Base-by-base conservation (phyloP, 1,140 invertebrate genomes). In the Drosophila lacteicornis region DNA sequence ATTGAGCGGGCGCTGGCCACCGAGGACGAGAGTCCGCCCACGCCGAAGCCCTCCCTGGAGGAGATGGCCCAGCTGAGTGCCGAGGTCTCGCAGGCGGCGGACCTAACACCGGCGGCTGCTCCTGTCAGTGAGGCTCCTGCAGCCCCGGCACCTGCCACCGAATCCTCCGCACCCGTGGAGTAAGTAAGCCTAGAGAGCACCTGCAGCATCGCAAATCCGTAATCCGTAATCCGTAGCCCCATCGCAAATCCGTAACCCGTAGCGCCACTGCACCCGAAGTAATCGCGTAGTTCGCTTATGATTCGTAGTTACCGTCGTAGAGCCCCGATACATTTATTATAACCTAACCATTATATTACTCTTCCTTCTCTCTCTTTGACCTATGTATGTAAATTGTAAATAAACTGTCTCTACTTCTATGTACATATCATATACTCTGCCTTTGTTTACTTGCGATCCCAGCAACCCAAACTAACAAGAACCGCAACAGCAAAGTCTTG, bases 1-100 rank as follows among this genome's bases (percentile, higher is more conserved):
- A 93, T 93, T 19, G 92, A 92, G 49, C 66, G 81, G 2, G 90
- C 92, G 1, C 45, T 93, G 67, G 91, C 63, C 51, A 86, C 85
- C 38, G 73, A 77, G 25, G 82, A 85, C 45, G 90, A 86, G 65
- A 84, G 67, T 67, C 88, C 92, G 33, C 86, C 92, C 11, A 88
- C 91, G 40, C 92, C 92, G 2, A 91, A 93, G 53, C 90, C 92
- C 2, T 91, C 92, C 40, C 49, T 92, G 27, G 67, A 82, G 30
- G 92, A 93, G 53, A 57, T 93, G 70, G 91, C 70, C 9, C 57
- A 87, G 30, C 49, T 92, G 15, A 79, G 59, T 50, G 74, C 68
- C 5, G 78, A 88, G 42, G 77, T 63, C 6, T 43, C 53, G 0
- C 50, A 40, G 22, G 61, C 17, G 7, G 47, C 22, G 9, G 65